A percentile compares a stretch with the other conserved stretches of the same genome.
Evolutionary conservation across 2,113 vertebrate species (phyloP).

Genomic region (Elephantulus edwardii): DNA sequence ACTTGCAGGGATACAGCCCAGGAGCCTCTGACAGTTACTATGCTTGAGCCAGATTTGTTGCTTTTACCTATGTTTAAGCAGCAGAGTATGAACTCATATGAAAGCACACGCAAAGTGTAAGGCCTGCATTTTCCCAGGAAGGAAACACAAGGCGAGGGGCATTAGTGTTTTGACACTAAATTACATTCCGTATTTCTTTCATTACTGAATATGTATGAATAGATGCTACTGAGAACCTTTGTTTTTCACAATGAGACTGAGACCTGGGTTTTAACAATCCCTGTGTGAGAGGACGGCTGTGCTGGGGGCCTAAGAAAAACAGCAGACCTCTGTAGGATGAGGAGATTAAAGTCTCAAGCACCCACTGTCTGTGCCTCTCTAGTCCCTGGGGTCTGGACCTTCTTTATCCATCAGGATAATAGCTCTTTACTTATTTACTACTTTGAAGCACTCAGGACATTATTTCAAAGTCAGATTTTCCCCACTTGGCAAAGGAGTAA

Average conservation of each 20-base stretch:
- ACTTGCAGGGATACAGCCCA: neutral
- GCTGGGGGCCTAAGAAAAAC: neutral
- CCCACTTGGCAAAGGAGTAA: constrained; percentile 48
- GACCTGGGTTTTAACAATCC: neutral
- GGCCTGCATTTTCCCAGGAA: neutral
- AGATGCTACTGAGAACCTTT: constrained; percentile 4
- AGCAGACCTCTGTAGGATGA: neutral
- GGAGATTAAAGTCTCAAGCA: neutral
- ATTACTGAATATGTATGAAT: neutral
- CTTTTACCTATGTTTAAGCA: constrained; percentile 17
- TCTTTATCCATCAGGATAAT: neutral
- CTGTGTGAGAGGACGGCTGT: neutral
- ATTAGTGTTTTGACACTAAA: constrained; percentile 52
- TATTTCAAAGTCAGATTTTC: constrained; percentile 60
- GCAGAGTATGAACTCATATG: neutral
- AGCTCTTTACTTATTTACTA: neutral
- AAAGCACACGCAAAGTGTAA: neutral
- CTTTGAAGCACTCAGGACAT: constrained; percentile 17
- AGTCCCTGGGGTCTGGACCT: neutral
- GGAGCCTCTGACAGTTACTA: neutral
- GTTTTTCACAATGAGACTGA: neutral
- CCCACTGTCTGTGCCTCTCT: neutral
- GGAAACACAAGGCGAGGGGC: neutral
- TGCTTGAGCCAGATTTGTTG: constrained; percentile 31
- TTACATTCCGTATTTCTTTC: neutral